Conservation (phyloP, 2,113 vertebrate species). For the Petrocephalus microphthalmus region DNA sequence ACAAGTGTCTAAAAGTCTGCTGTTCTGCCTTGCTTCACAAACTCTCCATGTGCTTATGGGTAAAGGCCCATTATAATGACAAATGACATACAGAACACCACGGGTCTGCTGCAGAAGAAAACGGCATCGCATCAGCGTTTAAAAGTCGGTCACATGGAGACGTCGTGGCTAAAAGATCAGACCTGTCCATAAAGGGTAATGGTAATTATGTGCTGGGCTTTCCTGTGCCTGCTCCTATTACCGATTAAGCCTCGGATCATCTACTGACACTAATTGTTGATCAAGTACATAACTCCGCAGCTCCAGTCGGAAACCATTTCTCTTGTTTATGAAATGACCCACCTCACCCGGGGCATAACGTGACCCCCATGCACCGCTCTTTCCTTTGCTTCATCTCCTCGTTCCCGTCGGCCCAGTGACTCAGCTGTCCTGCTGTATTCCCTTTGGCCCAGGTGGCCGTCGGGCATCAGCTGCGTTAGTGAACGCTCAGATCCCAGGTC, state of each 20-base stretch:
- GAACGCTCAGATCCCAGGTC: background rate
- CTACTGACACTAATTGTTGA: background rate
- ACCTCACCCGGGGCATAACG: background rate
- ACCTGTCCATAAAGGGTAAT: background rate
- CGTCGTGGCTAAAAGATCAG: background rate
- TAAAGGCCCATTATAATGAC: background rate
- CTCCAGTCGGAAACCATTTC: background rate
- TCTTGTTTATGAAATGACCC: background rate
- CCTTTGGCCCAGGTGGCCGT: background rate
- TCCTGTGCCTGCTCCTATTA: background rate
- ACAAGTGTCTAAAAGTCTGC: background rate
- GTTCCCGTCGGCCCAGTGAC: background rate
- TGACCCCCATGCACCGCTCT: background rate
- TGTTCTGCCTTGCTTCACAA: background rate
- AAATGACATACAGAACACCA: background rate
- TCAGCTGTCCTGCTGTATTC: background rate
- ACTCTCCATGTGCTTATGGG: background rate
- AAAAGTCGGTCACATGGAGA: background rate
- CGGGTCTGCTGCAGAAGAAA: background rate
- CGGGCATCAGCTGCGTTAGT: background rate
- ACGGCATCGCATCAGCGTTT: background rate
- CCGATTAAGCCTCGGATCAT: background rate
- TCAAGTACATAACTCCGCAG: constrained; percentile 4
- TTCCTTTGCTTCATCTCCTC: background rate
- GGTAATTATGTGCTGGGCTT: background rate